A percentile compares a stretch with the other conserved stretches of the same genome.
Conservation (phyloP, 2,113 vertebrate genomes). For the Saccopteryx leptura region DNA sequence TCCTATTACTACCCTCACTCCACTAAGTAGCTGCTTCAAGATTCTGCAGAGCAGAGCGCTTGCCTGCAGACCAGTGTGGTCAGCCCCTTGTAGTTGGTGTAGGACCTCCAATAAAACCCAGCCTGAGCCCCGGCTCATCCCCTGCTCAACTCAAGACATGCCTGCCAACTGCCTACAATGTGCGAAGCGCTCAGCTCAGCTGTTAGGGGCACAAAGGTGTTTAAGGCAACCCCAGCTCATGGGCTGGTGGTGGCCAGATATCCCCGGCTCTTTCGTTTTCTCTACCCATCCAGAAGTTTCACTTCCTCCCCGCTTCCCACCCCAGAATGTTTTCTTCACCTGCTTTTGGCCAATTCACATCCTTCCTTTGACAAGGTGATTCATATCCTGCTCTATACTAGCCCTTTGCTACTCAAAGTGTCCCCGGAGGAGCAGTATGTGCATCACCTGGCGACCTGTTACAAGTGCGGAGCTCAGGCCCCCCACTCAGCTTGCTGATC, state of each 20-base stretch:
- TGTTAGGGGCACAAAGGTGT: not conserved
- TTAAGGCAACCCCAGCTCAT: not conserved
- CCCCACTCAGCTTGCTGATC: not conserved
- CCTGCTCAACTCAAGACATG: not conserved
- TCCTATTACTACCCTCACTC: not conserved
- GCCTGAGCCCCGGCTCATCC: not conserved
- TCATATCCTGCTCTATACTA: not conserved
- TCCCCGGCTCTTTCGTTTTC: not conserved
- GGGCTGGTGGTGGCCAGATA: not conserved
- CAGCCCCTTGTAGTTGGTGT: not conserved
- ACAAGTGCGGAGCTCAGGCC: not conserved
- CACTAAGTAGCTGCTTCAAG: conserved; percentile 4
- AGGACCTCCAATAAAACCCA: not conserved
- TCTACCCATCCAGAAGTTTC: conserved; percentile 6
- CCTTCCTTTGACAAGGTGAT: conserved; percentile 32
- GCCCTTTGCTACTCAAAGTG: not conserved
- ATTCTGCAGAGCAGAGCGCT: not conserved
- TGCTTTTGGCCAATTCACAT: conserved; percentile 38
- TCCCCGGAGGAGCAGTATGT: not conserved
- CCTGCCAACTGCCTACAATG: not conserved
- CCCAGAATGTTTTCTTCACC: not conserved
- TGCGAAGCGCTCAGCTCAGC: not conserved
- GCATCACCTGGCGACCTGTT: not conserved
- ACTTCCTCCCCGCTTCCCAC: not conserved
- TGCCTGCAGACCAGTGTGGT: not conserved